Evolutionary conservation across 2,888 invertebrate species (phyloP).

Genomic region (Conomelus anceps): DNA sequence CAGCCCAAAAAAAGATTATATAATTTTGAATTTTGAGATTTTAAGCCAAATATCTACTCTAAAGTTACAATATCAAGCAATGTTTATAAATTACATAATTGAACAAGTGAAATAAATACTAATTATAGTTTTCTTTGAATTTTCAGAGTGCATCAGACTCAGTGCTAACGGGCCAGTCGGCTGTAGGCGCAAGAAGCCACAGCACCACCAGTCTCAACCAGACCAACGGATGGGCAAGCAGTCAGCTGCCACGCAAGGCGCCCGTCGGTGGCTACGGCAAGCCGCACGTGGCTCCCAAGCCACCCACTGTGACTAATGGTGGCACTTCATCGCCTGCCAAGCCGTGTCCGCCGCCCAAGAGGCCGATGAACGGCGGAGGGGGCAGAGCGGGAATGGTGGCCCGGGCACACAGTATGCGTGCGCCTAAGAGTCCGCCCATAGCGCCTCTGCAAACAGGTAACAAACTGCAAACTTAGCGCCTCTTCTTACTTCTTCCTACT

Average conservation of each 20-base stretch:
- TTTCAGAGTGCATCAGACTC: slow-evolving; percentile 39
- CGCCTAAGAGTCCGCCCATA: slow-evolving; percentile 62
- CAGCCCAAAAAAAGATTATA: too few species aligned
- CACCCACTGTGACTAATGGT: slow-evolving; percentile 42
- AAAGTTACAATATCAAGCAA: not conserved
- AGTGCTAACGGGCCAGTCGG: slow-evolving; percentile 15
- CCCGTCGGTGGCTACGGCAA: slow-evolving; percentile 45
- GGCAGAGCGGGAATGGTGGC: slow-evolving; percentile 70
- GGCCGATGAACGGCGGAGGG: too few species aligned
- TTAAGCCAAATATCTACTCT: too few species aligned
- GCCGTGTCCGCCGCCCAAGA: too few species aligned
- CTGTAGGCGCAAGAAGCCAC: slow-evolving; percentile 20
- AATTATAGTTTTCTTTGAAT: slow-evolving; percentile 37
- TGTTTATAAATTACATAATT: not conserved
- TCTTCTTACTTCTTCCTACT: not conserved
- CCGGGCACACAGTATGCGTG: slow-evolving; percentile 77
- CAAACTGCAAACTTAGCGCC: not conserved
- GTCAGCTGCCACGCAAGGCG: slow-evolving; percentile 38
- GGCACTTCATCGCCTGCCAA: too few species aligned
- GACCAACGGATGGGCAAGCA: slow-evolving; percentile 15
- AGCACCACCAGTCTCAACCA: slow-evolving; percentile 22
- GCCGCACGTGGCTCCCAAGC: slow-evolving; percentile 77
- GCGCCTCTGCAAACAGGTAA: slow-evolving; percentile 41
- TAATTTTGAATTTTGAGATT: too few species aligned
- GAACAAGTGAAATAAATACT: slow-evolving; percentile 34